Evolutionary conservation across 2,888 invertebrate genomes (phyloP).

Genomic region (Nasonovia ribisnigri): DNA sequence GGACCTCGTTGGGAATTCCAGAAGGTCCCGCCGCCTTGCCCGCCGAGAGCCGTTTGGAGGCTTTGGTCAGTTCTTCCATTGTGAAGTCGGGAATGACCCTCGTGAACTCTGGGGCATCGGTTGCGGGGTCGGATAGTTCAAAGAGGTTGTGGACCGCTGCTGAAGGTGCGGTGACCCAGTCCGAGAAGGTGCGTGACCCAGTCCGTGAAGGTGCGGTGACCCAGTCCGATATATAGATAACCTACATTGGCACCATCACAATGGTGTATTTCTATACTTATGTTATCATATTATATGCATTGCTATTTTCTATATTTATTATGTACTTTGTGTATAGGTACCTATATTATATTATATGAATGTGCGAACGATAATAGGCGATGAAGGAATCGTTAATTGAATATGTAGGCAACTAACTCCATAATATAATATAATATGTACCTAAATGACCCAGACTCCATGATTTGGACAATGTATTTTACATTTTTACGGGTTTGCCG

Average conservation of each 20-base stretch:
- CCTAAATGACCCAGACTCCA: background rate
- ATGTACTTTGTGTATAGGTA: background rate
- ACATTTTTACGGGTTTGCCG: background rate
- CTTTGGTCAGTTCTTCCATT: no score
- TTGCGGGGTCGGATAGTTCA: no score
- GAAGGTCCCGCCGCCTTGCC: no score
- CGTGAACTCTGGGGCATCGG: no score
- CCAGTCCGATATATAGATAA: background rate
- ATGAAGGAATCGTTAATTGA: background rate
- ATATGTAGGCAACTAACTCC: background rate
- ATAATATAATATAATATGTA: background rate
- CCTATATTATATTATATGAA: background rate
- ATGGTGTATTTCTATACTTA: background rate
- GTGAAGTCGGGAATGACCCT: no score
- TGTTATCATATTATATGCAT: background rate
- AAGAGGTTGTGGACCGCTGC: no score
- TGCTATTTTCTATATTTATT: background rate
- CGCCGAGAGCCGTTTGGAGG: no score
- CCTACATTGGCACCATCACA: constrained; percentile 12
- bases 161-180: no score
- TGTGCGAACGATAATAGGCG: background rate
- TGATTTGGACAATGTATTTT: background rate
- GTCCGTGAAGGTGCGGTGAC: no score
- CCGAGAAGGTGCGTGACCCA: no score
- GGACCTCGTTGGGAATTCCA: no score